These are phyloP conservation scores for Fragum fragum DNA, from an alignment of 2,888 invertebrate species.

Conservation along the genomic window DNA sequence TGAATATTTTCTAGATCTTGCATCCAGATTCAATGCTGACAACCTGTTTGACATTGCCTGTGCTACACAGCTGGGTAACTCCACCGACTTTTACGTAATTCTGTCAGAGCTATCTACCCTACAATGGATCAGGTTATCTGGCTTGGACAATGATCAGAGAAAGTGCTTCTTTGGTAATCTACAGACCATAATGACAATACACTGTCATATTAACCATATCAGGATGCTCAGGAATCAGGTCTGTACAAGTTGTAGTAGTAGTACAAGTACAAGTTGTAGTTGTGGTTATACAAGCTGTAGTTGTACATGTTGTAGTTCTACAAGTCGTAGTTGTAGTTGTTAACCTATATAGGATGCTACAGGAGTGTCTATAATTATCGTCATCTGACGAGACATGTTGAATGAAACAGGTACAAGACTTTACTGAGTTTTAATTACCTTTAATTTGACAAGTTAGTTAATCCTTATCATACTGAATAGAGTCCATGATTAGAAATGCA, in stretches of 20 bases:
- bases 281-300: too few species aligned
- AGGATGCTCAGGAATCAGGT: slow-evolving; percentile 54
- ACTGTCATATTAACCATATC: slow-evolving; percentile 66
- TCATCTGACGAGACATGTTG: too few species aligned
- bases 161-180: slow-evolving; percentile 84
- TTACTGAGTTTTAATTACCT: too few species aligned
- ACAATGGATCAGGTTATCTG: slow-evolving; percentile 74
- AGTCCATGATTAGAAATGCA: too few species aligned
- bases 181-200: slow-evolving; percentile 83
- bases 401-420: too few species aligned
- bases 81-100: slow-evolving; percentile 71
- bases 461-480: too few species aligned
- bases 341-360: too few species aligned
- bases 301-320: too few species aligned
- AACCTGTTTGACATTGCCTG: slow-evolving; percentile 77
- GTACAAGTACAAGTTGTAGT: too few species aligned
- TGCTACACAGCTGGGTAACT: slow-evolving; percentile 71
- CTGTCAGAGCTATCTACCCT: slow-evolving; percentile 66
- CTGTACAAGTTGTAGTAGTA: neutral
- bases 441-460: too few species aligned
- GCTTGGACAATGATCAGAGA: slow-evolving; percentile 74
- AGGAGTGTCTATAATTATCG: too few species aligned
- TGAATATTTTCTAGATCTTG: slow-evolving; percentile 69
- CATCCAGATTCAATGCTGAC: slow-evolving; percentile 73
- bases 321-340: too few species aligned